phyloP scores from a whole-genome alignment of 2,113 vertebrate species.

The Acinonyx jubatus region DNA sequence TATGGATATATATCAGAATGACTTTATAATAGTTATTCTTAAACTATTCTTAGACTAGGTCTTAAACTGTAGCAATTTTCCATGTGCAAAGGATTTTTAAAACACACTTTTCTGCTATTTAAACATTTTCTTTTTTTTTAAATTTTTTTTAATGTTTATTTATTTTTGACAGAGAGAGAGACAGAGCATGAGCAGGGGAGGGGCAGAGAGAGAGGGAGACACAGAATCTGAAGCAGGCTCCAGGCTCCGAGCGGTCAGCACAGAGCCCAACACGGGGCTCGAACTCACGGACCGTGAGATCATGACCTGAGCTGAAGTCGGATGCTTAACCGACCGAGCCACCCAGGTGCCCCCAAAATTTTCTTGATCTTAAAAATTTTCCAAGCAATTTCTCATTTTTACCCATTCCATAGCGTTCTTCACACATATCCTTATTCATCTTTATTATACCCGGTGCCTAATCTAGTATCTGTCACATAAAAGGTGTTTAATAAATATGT shows the following conservation, averaged over 20 bases:
- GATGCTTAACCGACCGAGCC: too few species aligned
- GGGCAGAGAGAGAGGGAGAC: too few species aligned
- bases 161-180: too few species aligned
- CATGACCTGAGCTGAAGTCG: too few species aligned
- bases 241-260: too few species aligned
- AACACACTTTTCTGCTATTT: conserved; percentile 13
- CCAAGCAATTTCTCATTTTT: neutral
- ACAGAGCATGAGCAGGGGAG: too few species aligned
- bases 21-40: conserved; percentile 26
- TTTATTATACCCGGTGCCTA: neutral
- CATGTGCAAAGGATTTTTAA: neutral
- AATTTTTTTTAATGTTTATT: too few species aligned
- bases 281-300: too few species aligned
- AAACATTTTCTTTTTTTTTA: neutral
- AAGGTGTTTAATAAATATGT: neutral
- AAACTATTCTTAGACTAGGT: neutral
- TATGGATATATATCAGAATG: neutral
- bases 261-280: too few species aligned
- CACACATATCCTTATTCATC: neutral
- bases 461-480: neutral
- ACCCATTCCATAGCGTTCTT: conserved; percentile 4
- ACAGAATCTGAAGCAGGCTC: too few species aligned
- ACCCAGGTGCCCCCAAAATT: neutral
- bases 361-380: conserved; percentile 8
- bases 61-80: neutral